A percentile compares a stretch with the other conserved stretches of the same genome.
phyloP scores from a whole-genome alignment of 2,797 vertebrate species.

The Xerus rutilus region DNA sequence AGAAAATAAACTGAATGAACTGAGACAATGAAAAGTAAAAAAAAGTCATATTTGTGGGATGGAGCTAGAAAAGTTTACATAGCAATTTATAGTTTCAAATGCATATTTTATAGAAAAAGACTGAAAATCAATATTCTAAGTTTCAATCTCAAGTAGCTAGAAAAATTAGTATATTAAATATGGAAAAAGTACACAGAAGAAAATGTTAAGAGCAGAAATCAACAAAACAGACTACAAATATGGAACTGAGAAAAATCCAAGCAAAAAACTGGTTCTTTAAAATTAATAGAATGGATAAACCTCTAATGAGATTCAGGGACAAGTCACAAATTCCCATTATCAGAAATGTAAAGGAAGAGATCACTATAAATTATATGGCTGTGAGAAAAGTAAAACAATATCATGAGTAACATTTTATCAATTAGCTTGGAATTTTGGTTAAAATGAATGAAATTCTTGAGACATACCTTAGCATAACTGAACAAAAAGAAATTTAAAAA shows the following conservation, averaged over 20 bases:
- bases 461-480: not conserved
- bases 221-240: not conserved
- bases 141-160: not conserved
- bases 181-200: not conserved
- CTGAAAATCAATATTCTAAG: not conserved
- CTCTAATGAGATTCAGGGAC: not conserved
- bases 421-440: not conserved
- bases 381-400: not conserved
- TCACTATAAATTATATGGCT: not conserved
- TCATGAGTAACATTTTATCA: not conserved
- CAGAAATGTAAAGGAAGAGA: not conserved
- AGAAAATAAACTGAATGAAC: not conserved
- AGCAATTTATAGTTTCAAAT: not conserved
- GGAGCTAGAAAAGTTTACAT: not conserved
- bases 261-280: not conserved
- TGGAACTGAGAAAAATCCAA: not conserved
- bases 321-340: not conserved
- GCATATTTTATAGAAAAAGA: not conserved
- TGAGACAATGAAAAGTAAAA: not conserved
- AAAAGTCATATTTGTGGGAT: not conserved
- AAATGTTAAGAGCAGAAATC: not conserved
- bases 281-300: not conserved
- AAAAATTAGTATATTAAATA: not conserved
- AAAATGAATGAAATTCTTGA: not conserved
- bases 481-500: slow-evolving; percentile 34